Evolutionary conservation across 2,888 invertebrate species (phyloP), one percentile per base, ranked within the genome.

Genomic region (Laspeyria flexula): DNA sequence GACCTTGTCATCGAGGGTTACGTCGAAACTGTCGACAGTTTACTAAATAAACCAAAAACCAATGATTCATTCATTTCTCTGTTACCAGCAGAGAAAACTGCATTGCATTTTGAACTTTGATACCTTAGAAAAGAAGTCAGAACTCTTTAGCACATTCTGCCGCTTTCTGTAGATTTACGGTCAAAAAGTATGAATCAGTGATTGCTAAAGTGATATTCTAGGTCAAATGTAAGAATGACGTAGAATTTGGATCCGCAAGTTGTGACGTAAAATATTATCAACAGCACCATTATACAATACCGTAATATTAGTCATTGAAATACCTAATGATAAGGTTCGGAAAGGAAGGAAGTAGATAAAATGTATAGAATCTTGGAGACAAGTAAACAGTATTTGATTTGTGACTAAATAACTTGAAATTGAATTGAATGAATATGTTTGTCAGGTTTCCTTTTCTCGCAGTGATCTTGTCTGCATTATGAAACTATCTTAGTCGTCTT

Each of bases 51-150:
- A 46, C 65, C 55, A 54, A 45, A 58, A 66, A 38, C 30, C 45
- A 51, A 73, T 85, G 84, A 84, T 76, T 87, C 84, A 86, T 83
- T 81, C 77, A 82, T 77, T 79, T 83, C 77, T 71, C 65, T 38
- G 45, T 65, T 65, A 65, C 56, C 47, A 43, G 75, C 47, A 50
- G 15, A 45, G 27, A 31, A 11, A 43, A 11, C n/a, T 35, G 7
- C 45, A 53, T 15, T 37, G 37, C 9, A 70, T 62, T 63, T 46
- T 46, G 46, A 50, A 62, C 65, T 55, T 21, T 69, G 55, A 18
- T n/a, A n/a, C 40, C 0, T n/a, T 4, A 4, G 0, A 0, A 33
- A n/a, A 40, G 23, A 35, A 29, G 21, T 16, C 5, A 13, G 37
- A 48, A 33, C 29, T 15, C 30, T 34, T 5, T 31, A 18, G n/a